Percentiles rank a stretch among this genome's conserved stretches.
These are phyloP conservation scores for Ephydatia muelleri DNA, from an alignment of 37 sponge, comb jelly and placozoan genomes.

Conservation along the genomic window DNA sequence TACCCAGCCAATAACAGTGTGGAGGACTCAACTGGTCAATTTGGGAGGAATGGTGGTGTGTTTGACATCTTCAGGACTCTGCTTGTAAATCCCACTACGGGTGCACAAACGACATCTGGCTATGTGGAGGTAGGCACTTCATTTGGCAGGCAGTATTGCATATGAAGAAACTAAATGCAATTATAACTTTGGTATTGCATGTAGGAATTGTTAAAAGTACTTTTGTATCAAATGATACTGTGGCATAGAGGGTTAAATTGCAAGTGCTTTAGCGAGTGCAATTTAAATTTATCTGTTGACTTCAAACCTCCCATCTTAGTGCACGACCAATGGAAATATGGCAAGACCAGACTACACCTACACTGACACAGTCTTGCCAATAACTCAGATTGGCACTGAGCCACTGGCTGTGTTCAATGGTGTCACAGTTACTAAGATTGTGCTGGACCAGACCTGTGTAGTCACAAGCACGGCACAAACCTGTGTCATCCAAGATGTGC, in stretches of 20 bases:
- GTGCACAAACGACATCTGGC: neutral
- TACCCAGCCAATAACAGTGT: neutral
- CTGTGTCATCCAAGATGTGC: slow-evolving; percentile 20
- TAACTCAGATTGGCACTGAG: neutral
- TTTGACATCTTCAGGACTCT: neutral
- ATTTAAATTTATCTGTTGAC: too few species aligned
- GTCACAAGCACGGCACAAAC: neutral
- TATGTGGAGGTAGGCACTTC: neutral
- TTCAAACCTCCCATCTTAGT: too few species aligned
- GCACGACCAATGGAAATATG: neutral
- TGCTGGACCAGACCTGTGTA: neutral
- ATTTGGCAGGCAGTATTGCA: too few species aligned
- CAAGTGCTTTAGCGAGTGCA: too few species aligned
- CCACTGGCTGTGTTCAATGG: neutral
- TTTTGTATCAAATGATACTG: too few species aligned
- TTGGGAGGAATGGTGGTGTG: neutral
- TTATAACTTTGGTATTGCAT: too few species aligned
- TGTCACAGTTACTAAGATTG: neutral
- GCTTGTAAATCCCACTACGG: neutral
- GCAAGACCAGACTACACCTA: neutral
- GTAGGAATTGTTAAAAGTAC: too few species aligned
- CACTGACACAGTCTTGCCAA: neutral
- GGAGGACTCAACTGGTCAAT: neutral
- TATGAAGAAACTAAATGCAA: too few species aligned
- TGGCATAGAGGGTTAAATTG: too few species aligned